Evolutionary conservation across 2,888 invertebrate species (phyloP).

Genomic region (Margaritifera margaritifera): DNA sequence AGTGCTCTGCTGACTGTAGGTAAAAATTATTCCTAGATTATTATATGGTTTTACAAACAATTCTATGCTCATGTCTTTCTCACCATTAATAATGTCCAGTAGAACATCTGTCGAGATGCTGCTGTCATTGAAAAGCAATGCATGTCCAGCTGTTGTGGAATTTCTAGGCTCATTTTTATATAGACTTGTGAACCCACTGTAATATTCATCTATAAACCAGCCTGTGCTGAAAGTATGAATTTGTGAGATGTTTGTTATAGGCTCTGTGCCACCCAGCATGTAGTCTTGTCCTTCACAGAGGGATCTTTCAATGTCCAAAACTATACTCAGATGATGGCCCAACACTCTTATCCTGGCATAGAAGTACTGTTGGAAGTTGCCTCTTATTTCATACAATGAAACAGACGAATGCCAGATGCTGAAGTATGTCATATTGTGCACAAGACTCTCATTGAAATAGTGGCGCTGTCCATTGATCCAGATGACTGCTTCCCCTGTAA

Average conservation of each 20-base stretch:
- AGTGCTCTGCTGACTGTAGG: slow-evolving; percentile 1
- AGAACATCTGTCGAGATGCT: slow-evolving; percentile 19
- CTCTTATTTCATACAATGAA: slow-evolving; percentile 12
- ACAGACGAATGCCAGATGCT: slow-evolving; percentile 3
- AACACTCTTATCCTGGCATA: slow-evolving; percentile 13
- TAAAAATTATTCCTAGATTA: slow-evolving; percentile 29
- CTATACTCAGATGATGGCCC: slow-evolving; percentile 19
- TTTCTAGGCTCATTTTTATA: slow-evolving; percentile 15
- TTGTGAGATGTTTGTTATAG: not conserved
- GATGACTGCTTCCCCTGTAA: slow-evolving; percentile 12
- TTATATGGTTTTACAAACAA: slow-evolving; percentile 27
- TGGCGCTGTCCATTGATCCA: slow-evolving; percentile 29
- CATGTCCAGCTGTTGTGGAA: slow-evolving; percentile 25
- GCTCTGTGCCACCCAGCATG: slow-evolving; percentile 18
- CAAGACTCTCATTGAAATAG: slow-evolving; percentile 6
- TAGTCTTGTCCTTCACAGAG: slow-evolving; percentile 14
- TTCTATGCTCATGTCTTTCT: slow-evolving; percentile 33
- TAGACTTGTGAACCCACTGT: slow-evolving; percentile 26
- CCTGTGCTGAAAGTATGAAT: slow-evolving; percentile 3
- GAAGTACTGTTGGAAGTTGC: slow-evolving; percentile 4
- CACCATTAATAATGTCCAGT: slow-evolving; percentile 15
- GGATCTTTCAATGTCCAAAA: slow-evolving; percentile 11
- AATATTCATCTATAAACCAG: slow-evolving; percentile 18
- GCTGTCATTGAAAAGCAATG: slow-evolving; percentile 20
- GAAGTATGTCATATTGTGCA: slow-evolving; percentile 1